These are phyloP conservation scores for Oxygymnocypris stewartii DNA, from an alignment of 2,113 vertebrate genomes.

Conservation along the genomic window DNA sequence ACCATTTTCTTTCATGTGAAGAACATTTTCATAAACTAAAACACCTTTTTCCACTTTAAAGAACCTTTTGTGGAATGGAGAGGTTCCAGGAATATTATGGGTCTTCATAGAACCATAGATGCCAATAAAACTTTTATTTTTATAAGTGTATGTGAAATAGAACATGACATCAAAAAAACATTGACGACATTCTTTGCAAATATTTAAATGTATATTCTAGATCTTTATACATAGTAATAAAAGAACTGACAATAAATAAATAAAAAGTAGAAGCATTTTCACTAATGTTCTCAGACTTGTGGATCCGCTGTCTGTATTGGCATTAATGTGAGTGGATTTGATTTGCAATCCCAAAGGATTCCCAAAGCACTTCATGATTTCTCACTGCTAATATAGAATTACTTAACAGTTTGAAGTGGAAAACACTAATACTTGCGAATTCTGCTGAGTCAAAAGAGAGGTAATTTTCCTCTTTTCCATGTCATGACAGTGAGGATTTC, in stretches of 20 bases:
- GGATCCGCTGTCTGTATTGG: not conserved
- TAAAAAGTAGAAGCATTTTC: not conserved
- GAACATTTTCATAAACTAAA: not conserved
- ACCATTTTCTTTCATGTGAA: not conserved
- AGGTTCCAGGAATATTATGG: not conserved
- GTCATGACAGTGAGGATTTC: not conserved
- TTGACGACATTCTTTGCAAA: not conserved
- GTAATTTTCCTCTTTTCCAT: slow-evolving; percentile 31
- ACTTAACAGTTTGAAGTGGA: not conserved
- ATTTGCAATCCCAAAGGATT: not conserved
- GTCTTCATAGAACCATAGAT: not conserved
- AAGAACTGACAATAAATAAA: not conserved
- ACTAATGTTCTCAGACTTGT: not conserved
- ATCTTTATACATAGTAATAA: not conserved
- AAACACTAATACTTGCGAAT: slow-evolving; percentile 17
- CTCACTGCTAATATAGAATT: not conserved
- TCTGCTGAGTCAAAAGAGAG: slow-evolving; percentile 34
- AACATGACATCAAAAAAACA: not conserved
- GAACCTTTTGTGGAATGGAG: not conserved
- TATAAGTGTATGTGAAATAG: not conserved
- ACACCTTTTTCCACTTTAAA: not conserved
- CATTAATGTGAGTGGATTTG: not conserved
- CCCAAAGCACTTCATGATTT: not conserved
- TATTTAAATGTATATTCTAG: not conserved
- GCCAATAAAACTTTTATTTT: not conserved